These are phyloP conservation scores for Ommatoiulus sabulosus DNA, from an alignment of 2,888 invertebrate genomes.

Conservation along the genomic window DNA sequence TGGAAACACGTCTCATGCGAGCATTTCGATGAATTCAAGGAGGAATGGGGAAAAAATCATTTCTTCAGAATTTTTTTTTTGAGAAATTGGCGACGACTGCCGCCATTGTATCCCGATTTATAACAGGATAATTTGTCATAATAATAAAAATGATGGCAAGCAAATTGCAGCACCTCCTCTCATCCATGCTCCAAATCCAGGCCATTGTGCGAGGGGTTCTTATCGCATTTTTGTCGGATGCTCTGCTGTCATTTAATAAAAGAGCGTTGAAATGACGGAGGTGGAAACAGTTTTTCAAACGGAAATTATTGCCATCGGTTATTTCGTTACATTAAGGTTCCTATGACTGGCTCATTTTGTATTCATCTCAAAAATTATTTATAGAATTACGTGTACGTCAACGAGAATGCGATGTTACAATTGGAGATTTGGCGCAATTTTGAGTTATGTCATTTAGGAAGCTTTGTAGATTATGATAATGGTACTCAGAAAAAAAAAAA, in stretches of 20 bases:
- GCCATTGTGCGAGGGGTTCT: conserved; percentile 15
- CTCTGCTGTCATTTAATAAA: conserved; percentile 35
- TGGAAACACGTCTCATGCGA: background rate
- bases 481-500: too few species aligned
- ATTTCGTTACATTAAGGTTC: background rate
- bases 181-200: background rate
- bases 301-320: conserved; percentile 48
- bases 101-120: conserved; percentile 25
- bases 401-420: too few species aligned
- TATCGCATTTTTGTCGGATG: conserved; percentile 45
- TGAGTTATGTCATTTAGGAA: too few species aligned
- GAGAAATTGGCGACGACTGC: conserved; percentile 37
- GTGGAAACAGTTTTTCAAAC: conserved; percentile 47
- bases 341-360: too few species aligned
- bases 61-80: background rate
- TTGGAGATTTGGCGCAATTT: too few species aligned
- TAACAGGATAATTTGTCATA: conserved; percentile 48
- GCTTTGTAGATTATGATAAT: too few species aligned
- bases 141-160: conserved; percentile 35
- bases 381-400: too few species aligned
- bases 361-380: too few species aligned
- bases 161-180: conserved; percentile 9
- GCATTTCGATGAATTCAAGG: background rate
- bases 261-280: conserved; percentile 1
- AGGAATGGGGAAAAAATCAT: background rate